phyloP scores from a whole-genome alignment of 2,797 vertebrate species.

The Syndactyla subalaris region DNA sequence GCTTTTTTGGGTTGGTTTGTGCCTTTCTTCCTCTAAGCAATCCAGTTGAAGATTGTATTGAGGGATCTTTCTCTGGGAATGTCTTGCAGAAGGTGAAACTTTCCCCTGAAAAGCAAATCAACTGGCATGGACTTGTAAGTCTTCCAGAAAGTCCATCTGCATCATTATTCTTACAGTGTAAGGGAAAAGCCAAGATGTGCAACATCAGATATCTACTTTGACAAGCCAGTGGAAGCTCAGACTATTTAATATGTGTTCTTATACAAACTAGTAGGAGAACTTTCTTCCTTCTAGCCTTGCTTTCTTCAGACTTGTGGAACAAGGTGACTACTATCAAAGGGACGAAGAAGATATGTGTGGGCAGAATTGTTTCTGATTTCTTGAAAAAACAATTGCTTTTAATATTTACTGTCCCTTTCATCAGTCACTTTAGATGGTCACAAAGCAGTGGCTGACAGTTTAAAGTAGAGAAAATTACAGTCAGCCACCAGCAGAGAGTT shows the following conservation, averaged over 20 bases:
- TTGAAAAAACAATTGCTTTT: background rate
- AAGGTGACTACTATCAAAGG: background rate
- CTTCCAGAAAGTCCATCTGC: conserved; percentile 9
- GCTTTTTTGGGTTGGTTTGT: background rate
- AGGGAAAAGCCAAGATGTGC: background rate
- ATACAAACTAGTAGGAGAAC: background rate
- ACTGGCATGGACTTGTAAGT: background rate
- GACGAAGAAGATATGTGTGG: background rate
- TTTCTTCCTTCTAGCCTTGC: background rate
- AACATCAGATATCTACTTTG: background rate
- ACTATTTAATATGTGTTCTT: background rate
- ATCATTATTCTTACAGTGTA: background rate
- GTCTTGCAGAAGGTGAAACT: background rate
- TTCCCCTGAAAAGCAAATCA: background rate
- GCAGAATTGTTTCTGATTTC: background rate
- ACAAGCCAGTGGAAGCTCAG: background rate
- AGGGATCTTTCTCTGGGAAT: background rate
- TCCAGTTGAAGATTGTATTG: background rate
- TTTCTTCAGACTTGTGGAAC: background rate
- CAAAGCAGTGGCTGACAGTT: background rate
- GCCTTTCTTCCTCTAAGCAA: background rate
- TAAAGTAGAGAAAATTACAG: background rate
- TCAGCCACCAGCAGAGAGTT: background rate
- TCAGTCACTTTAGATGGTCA: background rate
- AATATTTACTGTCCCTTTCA: background rate